These are phyloP conservation scores for Peromyscus californicus DNA, from an alignment of 2,113 vertebrate genomes.

Conservation along the genomic window DNA sequence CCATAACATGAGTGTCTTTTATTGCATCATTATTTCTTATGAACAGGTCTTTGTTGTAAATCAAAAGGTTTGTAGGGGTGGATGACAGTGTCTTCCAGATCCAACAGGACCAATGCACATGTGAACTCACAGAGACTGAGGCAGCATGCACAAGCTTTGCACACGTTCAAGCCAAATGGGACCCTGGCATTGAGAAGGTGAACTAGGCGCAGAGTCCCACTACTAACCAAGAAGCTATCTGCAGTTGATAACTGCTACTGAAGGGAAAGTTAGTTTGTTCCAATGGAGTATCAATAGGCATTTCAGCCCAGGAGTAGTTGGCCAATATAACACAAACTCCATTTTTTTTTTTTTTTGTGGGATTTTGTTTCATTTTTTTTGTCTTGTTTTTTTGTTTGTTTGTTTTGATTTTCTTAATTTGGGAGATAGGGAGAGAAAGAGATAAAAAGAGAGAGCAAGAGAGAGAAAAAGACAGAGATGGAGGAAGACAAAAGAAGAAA, in stretches of 20 bases:
- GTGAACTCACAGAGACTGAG: neutral
- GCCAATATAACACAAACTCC: neutral
- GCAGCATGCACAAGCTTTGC: neutral
- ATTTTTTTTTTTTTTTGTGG: neutral
- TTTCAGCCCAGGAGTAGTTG: neutral
- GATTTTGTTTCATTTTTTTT: neutral
- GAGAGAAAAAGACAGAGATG: neutral
- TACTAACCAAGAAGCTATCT: neutral
- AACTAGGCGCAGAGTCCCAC: neutral
- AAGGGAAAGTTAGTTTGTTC: neutral
- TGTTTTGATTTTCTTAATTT: neutral
- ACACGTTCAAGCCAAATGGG: neutral
- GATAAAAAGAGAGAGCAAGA: neutral
- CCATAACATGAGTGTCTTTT: neutral
- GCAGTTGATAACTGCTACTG: neutral
- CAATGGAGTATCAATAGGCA: neutral
- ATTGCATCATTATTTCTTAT: neutral
- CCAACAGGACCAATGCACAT: neutral
- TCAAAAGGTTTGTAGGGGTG: neutral
- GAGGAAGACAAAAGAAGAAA: neutral
- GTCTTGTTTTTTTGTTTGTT: neutral
- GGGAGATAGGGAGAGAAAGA: neutral
- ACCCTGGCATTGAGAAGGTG: neutral
- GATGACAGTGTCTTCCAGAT: neutral
- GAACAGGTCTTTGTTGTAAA: neutral